Evolutionary conservation across 2,888 invertebrate species (phyloP), one percentile per base, ranked within the genome.

Genomic region (Carabus problematicus): DNA sequence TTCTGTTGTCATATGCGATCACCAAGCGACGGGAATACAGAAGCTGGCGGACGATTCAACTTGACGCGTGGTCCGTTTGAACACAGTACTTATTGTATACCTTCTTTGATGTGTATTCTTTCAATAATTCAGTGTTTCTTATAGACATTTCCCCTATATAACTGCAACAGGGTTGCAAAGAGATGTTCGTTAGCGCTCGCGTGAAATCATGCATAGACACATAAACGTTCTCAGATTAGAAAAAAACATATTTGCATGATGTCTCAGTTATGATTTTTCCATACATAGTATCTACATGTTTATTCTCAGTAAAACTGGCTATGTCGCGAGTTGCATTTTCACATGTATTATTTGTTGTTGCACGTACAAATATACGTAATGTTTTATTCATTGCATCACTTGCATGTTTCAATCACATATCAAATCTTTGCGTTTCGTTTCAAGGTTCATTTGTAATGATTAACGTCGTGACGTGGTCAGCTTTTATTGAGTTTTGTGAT

Each of bases 1-100:
- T 92, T 92, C 87, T 92, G 92, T 89, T 92, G 92, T 87, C 92
- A 91, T 83, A 88, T 92, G 84, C 89, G 88, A 79, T 88, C 91
- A 80, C 92, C 92, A 79, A 90, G 89, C 84, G 91, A 91, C 83
- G 86, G 87, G 83, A 88, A 87, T 80, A 84, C 85, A 82, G 86
- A 87, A 84, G 83, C 84, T 78, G 84, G 84, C 74, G 76, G 75
- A 59, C 84, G 85, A 72, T 84, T 84, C 77, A 85, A 85, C 83
- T 85, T 85, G 84, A 84, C 84, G 78, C 87, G 87, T 79, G 87
- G 87, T 87, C 86, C 84, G 87, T 86, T 77, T 70, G 73, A 70
- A 70, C 14, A 60, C 14, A 60, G 19, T 63, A 59, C 47, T 67
- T 56, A 72, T 73, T 61, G n/a, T 6, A 29, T 29, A 29, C 29